phyloP scores from a whole-genome alignment of 2,113 vertebrate species.

The Prunella himalayana region DNA sequence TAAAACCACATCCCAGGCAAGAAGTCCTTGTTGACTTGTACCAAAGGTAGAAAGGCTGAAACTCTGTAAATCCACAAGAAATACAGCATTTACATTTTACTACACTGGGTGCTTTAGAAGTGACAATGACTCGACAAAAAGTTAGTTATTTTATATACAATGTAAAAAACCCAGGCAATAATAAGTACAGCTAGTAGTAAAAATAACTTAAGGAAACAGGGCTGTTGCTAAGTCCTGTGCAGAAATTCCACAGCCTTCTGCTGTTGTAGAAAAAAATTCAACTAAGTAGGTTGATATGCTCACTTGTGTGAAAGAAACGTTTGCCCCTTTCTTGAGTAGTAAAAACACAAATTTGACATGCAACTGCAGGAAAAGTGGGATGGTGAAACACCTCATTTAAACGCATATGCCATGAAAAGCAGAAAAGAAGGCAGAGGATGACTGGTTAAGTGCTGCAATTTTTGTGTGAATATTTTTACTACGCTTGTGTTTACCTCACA shows the following conservation, averaged over 20 bases:
- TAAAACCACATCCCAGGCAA: slow-evolving; percentile 30
- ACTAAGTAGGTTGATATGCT: not conserved
- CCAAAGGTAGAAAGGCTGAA: slow-evolving; percentile 9
- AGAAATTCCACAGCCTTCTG: not conserved
- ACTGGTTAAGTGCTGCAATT: not conserved
- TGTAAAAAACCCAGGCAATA: not conserved
- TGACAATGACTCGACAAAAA: slow-evolving; percentile 15
- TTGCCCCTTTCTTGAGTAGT: not conserved
- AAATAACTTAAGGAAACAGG: not conserved
- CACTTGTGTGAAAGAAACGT: not conserved
- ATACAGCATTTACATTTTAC: not conserved
- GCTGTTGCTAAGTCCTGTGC: not conserved
- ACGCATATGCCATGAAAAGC: not conserved
- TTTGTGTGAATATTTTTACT: not conserved
- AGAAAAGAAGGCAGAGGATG: not conserved
- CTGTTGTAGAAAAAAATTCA: not conserved
- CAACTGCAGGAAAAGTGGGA: not conserved
- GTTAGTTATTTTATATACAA: not conserved
- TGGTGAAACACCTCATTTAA: not conserved
- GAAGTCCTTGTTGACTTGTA: slow-evolving; percentile 22
- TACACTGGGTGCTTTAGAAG: not conserved
- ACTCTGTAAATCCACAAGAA: slow-evolving; percentile 16
- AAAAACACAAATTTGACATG: not conserved
- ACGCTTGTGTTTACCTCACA: not conserved
- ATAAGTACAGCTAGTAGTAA: not conserved